Evolutionary conservation across 2,888 invertebrate genomes (phyloP).

Genomic region (Epinotia ramella): DNA sequence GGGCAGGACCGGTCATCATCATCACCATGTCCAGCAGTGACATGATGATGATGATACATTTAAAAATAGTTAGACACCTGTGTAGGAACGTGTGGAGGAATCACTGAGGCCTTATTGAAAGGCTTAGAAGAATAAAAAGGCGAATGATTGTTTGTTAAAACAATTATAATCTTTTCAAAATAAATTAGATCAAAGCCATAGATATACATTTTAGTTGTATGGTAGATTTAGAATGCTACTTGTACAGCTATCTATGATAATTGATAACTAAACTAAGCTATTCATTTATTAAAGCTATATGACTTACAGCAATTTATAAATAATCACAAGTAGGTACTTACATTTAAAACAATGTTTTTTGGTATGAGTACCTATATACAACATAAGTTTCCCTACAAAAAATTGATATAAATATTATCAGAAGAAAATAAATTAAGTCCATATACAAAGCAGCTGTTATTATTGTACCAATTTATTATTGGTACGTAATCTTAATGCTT

Average conservation of each 20-base stretch:
- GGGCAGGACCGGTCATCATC: too few relatives aligned
- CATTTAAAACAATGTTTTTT: slow-evolving; percentile 51
- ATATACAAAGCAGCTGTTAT: neutral
- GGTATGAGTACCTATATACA: neutral
- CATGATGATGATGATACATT: neutral
- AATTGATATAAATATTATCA: neutral
- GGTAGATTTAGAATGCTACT: slow-evolving; percentile 33
- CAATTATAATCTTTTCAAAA: slow-evolving; percentile 39
- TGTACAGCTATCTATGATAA: slow-evolving; percentile 16
- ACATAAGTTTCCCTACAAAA: neutral
- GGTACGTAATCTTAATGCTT: neutral
- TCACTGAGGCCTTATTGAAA: neutral
- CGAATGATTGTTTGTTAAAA: slow-evolving; percentile 29
- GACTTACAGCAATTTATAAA: slow-evolving; percentile 61
- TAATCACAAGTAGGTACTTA: slow-evolving; percentile 46
- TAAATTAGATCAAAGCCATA: slow-evolving; percentile 40
- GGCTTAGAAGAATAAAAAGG: slow-evolving; percentile 1
- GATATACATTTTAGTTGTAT: slow-evolving; percentile 39
- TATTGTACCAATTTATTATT: neutral
- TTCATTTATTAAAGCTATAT: slow-evolving; percentile 62
- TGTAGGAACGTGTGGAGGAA: neutral
- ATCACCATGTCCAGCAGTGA: too few relatives aligned
- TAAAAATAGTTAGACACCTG: neutral
- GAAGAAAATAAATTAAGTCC: neutral
- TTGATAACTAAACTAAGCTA: slow-evolving; percentile 41